Conservation (phyloP, 2,113 vertebrate genomes). For the Microcebus murinus region DNA sequence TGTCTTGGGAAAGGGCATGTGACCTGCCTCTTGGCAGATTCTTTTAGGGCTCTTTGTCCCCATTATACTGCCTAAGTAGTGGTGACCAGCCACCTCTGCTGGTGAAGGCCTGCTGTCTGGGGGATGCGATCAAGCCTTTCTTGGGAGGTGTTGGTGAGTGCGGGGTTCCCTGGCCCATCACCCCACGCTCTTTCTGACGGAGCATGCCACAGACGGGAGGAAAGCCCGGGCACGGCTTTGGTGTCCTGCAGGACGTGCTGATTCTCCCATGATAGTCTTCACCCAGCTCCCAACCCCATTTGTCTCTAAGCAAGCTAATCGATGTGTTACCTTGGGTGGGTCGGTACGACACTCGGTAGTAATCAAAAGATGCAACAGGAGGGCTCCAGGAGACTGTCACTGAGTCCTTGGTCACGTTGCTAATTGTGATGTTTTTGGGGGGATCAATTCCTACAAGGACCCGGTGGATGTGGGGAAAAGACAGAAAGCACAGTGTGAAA, state of each 20-base stretch:
- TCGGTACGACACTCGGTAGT: conserved; percentile 95
- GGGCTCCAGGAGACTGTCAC: conserved; percentile 91
- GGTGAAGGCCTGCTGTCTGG: neutral
- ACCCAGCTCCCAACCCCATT: neutral
- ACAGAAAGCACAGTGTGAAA: conserved; percentile 43
- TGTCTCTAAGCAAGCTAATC: neutral
- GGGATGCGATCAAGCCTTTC: neutral
- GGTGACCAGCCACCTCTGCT: neutral
- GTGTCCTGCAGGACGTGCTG: neutral
- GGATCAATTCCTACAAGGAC: conserved; percentile 91
- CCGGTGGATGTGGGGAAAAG: conserved; percentile 24
- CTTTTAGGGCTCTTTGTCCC: neutral
- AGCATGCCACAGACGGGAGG: neutral
- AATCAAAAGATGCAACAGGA: conserved; percentile 91
- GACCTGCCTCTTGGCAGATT: neutral
- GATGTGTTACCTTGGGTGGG: conserved; percentile 89
- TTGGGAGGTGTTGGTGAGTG: neutral
- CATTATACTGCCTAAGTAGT: neutral
- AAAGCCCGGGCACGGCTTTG: neutral
- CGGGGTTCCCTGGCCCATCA: neutral
- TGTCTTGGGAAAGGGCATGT: neutral
- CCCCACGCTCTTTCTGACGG: neutral
- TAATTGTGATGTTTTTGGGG: conserved; percentile 90
- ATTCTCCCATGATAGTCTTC: neutral
- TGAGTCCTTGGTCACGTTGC: conserved; percentile 92